Evolutionary conservation across 2,888 invertebrate species (phyloP), one percentile per base, ranked within the genome.

Genomic region (Achlya flavicornis): DNA sequence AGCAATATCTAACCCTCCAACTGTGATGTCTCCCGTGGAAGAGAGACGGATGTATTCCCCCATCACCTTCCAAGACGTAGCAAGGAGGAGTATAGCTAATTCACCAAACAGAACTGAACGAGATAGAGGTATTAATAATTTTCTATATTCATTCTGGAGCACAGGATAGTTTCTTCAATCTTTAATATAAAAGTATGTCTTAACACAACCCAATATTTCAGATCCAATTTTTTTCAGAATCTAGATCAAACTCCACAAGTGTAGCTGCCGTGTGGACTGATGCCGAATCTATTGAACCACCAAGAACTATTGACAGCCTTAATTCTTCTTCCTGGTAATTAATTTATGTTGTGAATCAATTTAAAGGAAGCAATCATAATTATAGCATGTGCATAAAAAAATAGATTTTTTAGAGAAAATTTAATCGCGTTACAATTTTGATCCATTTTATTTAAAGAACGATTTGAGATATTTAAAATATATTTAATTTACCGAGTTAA

Each of bases 31-130:
- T 68, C 93, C 92, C 0, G 85, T 84, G n/a, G 96, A 96, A 75
- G 96, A 96, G 65, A 94, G 96, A 76, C 94, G 96, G 62, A 96
- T 96, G 71, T 97, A 97, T 85, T 97, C 97, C 0, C 97, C 97
- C 0, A 96, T 97, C 19, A 97, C 97, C 0, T 97, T 97, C 78
- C 96, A 97, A 80, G 97, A 97, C 82, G 97, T 97, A 0, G 97
- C 97, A 0, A 89, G 96, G n/a, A 91, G 96, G 63, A 97, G 97
- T 78, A 96, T 96, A 66, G 96, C 96, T 0, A 97, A 96, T 83
- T 97, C 97, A 0, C 97, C 97, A 0, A 96, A 92, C 63, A 89
- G 91, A 68, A 84, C 82, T 32, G 92, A 90, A 3, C 90, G 83
- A 61, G 85, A 85, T 63, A 78, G 84, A 80, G 90, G 90, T 87